Evolutionary conservation across 37 sponge, comb jelly and placozoan genomes (phyloP), one percentile per base, ranked within the genome.

Genomic region (Chondrilla cf. caribensis): DNA sequence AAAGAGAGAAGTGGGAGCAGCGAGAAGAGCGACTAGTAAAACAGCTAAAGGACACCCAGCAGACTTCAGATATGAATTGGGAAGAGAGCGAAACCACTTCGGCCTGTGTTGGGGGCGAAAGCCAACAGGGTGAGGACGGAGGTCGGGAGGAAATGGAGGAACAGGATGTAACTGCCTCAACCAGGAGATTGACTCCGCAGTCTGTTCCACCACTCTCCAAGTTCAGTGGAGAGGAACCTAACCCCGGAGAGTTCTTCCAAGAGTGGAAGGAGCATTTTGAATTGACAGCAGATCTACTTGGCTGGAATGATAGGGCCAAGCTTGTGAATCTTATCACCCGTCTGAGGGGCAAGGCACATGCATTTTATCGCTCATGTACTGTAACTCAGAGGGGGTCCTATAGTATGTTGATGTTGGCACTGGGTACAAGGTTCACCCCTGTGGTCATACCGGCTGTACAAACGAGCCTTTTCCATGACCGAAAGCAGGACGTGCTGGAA

Each of bases 191-290:
- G 51, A 47, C 51, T 47, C 51, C n/a, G n/a, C n/a, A n/a, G n/a
- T n/a, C n/a, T n/a, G n/a, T n/a, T n/a, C n/a, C n/a, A n/a, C n/a
- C n/a, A n/a, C n/a, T n/a, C n/a, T n/a, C n/a, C n/a, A n/a, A n/a
- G n/a, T n/a, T n/a, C n/a, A n/a, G n/a, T n/a, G n/a, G n/a, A n/a
- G n/a, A n/a, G 51, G 82, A 84, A 39, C 82, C 71, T 1, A 42
- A 7, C 2, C 79, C 70, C 2, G 84, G 78, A 25, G 84, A 83
- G 62, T 70, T 80, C 18, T 83, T 84, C 59, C 4, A 70, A 29
- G 88, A 88, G 0, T 88, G 84, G 88, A 32, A 24, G 0, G 84
- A 79, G 17, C 88, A 88, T 24, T 88, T 88, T 59, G 84, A 88
- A 47, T 7, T 64, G 21, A 59, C 82, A 0, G 83, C 88, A 6